Base-by-base conservation (phyloP, 2,113 vertebrate genomes). In the Petaurus breviceps region DNA sequence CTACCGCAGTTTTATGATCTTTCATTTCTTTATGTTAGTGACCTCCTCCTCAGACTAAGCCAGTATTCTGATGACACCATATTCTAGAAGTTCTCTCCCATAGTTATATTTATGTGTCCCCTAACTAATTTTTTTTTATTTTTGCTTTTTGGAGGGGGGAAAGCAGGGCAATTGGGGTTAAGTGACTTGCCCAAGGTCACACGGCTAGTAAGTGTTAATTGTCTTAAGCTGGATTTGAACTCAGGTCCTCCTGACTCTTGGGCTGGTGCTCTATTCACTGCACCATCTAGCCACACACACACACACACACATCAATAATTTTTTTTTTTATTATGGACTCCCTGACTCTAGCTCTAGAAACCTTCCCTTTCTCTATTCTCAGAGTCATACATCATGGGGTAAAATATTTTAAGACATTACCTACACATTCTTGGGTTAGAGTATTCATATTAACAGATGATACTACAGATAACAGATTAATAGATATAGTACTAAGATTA, bases 11-110 rank as follows among this genome's bases (percentile, higher is more conserved):
- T 93, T 43, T 49, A 24, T 94, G 96, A 96, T 46, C 92, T 52
- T 91, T 92, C 77, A 94, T 90, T 96, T 96, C 93, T 96, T 91
- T 51, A 37, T 54, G 25, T 61, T 89, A 46, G 22, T 91, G 90
- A 90, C 92, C 92, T 94, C 92, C 50, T 93, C 90, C n/a, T 46
- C 19, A 2, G 6, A 8, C 8, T 93, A 93, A 94, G 5, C 51
- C 47, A 0, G 25, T n/a, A 84, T 19, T 23, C 16, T 84, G 22
- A 84, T 43, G 19, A 84, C 19, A 43, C 5, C 19, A 23, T 68
- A 43, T 37, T 37, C 68, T 77, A 77, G 61, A 77, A 77, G 5
- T 16, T n/a, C 61, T 37, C 61, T 77, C 61, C 14, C 1, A 23
- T 7, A 43, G 19, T 84, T 84, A 84, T 2, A 84, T 84, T 84